Percentiles rank a stretch among this genome's conserved stretches.
Evolutionary conservation across 1,140 invertebrate genomes (phyloP).

Genomic region (Habropoda laboriosa): DNA sequence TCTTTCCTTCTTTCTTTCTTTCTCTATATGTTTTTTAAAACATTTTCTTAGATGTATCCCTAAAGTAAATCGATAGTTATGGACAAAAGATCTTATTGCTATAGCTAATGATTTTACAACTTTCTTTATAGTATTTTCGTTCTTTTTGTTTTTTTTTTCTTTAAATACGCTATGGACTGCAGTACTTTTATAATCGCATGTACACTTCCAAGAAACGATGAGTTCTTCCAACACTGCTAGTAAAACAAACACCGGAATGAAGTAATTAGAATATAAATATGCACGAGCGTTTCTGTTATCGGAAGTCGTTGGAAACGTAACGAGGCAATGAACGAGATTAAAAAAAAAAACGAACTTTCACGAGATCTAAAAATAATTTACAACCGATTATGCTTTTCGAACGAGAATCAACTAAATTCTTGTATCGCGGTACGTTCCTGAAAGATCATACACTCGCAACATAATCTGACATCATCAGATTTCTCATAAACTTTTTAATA

Average conservation of each 20-base stretch:
- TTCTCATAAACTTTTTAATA: too few relatives aligned
- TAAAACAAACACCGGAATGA: too few relatives aligned
- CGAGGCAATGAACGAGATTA: neutral
- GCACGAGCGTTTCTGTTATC: neutral
- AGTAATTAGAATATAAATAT: neutral
- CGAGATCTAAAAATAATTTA: neutral
- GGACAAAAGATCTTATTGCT: neutral
- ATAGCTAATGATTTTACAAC: neutral
- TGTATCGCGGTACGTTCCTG: neutral
- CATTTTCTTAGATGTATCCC: neutral
- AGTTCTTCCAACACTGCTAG: neutral
- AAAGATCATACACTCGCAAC: neutral
- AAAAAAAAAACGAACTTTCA: neutral
- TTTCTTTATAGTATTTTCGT: neutral
- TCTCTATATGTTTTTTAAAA: neutral
- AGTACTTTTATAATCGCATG: neutral
- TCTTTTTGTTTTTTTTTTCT: too few relatives aligned
- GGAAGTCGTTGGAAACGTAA: neutral
- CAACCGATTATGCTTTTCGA: neutral
- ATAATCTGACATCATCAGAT: neutral
- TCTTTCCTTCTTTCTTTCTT: neutral
- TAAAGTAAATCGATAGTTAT: neutral
- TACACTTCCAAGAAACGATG: neutral
- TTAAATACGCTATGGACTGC: neutral
- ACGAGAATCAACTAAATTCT: neutral